Percentiles rank a stretch among this genome's conserved stretches.
Evolutionary conservation across 2,113 vertebrate species (phyloP).

Genomic region (Lepus europaeus): DNA sequence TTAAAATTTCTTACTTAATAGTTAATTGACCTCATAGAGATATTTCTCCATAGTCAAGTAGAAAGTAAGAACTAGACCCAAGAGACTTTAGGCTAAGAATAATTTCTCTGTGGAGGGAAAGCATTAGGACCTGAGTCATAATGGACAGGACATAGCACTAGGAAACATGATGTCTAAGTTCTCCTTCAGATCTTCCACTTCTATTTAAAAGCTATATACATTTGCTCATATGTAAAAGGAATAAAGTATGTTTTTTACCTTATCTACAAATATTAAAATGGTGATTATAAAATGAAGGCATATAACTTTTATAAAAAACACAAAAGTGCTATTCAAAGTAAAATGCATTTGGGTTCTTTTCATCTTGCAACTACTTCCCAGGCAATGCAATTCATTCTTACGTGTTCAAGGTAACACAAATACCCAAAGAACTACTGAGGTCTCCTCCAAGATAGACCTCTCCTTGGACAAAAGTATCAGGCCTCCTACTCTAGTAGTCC

Average conservation of each 20-base stretch:
- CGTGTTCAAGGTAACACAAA: not conserved
- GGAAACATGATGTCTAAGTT: not conserved
- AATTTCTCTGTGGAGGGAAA: not conserved
- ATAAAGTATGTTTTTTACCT: not conserved
- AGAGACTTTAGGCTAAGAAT: slow-evolving; percentile 14
- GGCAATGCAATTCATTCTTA: not conserved
- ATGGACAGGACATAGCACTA: not conserved
- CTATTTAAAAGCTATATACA: not conserved
- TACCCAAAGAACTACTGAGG: not conserved
- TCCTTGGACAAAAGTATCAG: not conserved
- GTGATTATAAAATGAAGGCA: not conserved
- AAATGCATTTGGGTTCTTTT: not conserved
- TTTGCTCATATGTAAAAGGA: not conserved
- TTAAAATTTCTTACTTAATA: not conserved
- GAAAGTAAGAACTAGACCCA: not conserved
- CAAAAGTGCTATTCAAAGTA: not conserved
- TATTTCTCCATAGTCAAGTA: not conserved
- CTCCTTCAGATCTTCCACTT: not conserved
- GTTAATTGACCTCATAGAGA: not conserved
- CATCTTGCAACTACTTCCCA: not conserved
- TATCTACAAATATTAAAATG: not conserved
- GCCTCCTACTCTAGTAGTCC: accelerated
- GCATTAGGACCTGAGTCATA: not conserved
- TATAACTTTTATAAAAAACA: not conserved
- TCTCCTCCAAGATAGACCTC: not conserved